Conservation (phyloP, 2,797 vertebrate species). For the Syndactyla subalaris region DNA sequence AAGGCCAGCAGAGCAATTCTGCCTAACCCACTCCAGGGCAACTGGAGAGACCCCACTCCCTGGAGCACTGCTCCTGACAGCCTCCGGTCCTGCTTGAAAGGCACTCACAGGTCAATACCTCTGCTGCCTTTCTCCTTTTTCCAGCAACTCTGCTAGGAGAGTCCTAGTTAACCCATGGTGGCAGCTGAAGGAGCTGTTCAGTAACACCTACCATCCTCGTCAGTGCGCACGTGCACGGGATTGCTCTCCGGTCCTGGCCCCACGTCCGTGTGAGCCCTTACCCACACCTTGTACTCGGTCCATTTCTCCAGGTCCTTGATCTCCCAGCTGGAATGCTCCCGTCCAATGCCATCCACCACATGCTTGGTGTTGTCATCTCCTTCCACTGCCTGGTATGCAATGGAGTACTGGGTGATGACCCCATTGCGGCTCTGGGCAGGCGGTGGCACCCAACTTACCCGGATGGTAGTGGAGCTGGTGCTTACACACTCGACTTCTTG, state of each 20-base stretch:
- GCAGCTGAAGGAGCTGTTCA: not conserved
- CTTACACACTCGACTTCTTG: conserved; percentile 94
- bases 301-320: conserved; percentile 97
- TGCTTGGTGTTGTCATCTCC: conserved; percentile 92
- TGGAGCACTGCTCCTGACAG: not conserved
- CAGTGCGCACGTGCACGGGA: conserved; percentile 90
- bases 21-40: not conserved
- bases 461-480: conserved; percentile 93
- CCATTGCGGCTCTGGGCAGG: conserved; percentile 95
- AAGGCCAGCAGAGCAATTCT: not conserved
- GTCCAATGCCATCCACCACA: conserved; percentile 88
- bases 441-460: conserved; percentile 99
- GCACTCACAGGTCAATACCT: not conserved
- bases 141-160: not conserved
- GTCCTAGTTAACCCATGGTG: not conserved
- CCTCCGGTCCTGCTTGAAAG: not conserved
- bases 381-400: conserved; percentile 92
- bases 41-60: not conserved
- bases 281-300: conserved; percentile 99
- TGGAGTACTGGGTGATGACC: conserved; percentile 93
- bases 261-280: conserved; percentile 96
- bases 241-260: conserved; percentile 95
- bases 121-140: not conserved
- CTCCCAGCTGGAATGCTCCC: conserved; percentile 89
- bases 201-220: conserved; percentile 92